Percentiles rank a stretch among this genome's conserved stretches.
Conservation (phyloP, 2,113 vertebrate genomes). For the Vanacampus margaritifer region DNA sequence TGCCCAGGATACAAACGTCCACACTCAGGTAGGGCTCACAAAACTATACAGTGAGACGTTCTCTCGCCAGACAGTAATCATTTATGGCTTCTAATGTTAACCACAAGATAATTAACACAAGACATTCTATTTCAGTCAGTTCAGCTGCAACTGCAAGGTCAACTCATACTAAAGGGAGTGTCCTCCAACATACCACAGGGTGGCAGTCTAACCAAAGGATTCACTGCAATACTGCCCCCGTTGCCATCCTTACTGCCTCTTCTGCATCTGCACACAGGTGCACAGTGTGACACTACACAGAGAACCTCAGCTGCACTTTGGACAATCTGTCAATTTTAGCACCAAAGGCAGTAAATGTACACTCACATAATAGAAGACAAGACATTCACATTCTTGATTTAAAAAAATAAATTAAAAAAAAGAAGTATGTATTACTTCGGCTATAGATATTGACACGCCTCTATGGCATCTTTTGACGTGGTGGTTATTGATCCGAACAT, state of each 20-base stretch:
- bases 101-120: neutral
- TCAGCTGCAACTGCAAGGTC: neutral
- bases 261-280: conserved; percentile 38
- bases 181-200: conserved; percentile 35
- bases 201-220: conserved; percentile 44
- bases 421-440: neutral
- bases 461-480: neutral
- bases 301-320: conserved; percentile 11
- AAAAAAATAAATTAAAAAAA: neutral
- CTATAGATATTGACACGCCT: neutral
- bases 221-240: too few species aligned
- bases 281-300: conserved; percentile 48
- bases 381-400: neutral
- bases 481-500: conserved; percentile 7
- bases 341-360: neutral
- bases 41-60: neutral
- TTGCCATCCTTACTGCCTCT: conserved; percentile 45
- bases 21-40: conserved; percentile 11
- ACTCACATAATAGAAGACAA: neutral
- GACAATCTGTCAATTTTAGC: conserved; percentile 3
- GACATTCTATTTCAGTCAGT: neutral
- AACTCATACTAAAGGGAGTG: neutral
- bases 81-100: conserved; percentile 14
- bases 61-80: neutral
- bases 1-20: neutral